Percentiles rank a stretch among this genome's conserved stretches.
phyloP scores from a whole-genome alignment of 2,797 vertebrate genomes.

The Eleutherodactylus coqui region DNA sequence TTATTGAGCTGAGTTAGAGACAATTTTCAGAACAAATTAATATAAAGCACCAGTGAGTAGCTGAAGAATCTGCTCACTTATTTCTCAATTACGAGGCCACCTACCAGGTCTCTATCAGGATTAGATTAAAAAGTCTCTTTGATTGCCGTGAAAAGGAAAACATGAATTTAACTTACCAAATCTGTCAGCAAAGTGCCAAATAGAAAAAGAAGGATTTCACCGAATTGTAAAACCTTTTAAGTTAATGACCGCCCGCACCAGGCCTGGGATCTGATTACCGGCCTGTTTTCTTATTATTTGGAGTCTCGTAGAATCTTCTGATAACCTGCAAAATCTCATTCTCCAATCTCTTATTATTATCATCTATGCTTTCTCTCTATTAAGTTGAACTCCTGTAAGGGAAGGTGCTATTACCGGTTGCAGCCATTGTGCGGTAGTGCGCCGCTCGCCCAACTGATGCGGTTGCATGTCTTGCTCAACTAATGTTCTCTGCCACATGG shows the following conservation, averaged over 20 bases:
- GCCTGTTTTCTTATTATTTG: neutral
- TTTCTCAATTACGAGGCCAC: conserved; percentile 48
- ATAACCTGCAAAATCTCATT: neutral
- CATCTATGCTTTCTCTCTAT: neutral
- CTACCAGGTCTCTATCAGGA: conserved; percentile 56
- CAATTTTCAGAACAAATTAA: conserved; percentile 23
- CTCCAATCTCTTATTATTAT: neutral
- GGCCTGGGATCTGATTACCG: neutral
- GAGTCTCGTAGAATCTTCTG: neutral
- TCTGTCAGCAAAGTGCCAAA: conserved; percentile 48
- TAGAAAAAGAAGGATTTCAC: conserved; percentile 7
- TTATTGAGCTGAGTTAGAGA: conserved; percentile 60
- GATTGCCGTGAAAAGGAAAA: conserved; percentile 52
- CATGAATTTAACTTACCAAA: conserved; percentile 29
- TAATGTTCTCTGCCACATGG: too few species aligned
- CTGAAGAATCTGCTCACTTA: neutral
- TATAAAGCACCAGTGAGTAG: neutral
- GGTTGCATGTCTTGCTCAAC: too few species aligned
- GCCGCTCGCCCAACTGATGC: too few species aligned
- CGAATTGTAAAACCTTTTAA: conserved; percentile 19
- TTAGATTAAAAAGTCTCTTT: conserved; percentile 60
- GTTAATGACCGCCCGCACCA: conserved; percentile 15
- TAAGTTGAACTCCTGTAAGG: neutral
- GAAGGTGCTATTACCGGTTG: too few species aligned
- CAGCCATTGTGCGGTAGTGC: too few species aligned